Conservation (phyloP, 92 coral and sea anemone species). For the Virgularia gustaviana region DNA sequence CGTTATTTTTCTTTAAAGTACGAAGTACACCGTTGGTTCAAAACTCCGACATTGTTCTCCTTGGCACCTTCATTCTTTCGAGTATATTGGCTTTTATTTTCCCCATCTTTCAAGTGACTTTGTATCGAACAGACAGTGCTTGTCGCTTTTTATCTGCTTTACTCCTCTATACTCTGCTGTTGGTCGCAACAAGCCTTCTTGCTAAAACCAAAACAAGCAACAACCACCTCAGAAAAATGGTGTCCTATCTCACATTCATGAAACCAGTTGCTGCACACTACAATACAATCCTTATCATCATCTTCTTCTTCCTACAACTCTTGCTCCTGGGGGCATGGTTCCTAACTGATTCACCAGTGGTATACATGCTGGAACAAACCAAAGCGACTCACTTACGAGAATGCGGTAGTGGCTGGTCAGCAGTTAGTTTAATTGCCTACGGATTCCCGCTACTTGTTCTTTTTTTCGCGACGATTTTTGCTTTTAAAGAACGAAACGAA, state of each 20-base stretch:
- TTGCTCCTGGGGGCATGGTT: slow-evolving; percentile 70
- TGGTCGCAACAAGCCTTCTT: slow-evolving; percentile 63
- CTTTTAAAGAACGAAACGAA: slow-evolving; percentile 75
- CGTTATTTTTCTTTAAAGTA: slow-evolving; percentile 41
- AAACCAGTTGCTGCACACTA: slow-evolving; percentile 49
- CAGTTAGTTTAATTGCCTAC: slow-evolving; percentile 58
- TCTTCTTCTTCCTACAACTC: slow-evolving; percentile 49
- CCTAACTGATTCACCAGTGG: slow-evolving; percentile 46
- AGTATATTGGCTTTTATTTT: slow-evolving; percentile 53
- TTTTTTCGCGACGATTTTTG: slow-evolving; percentile 61
- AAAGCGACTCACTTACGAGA: slow-evolving; percentile 66
- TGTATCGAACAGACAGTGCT: slow-evolving; percentile 55
- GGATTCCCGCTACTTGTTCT: slow-evolving; percentile 67
- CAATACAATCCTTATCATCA: slow-evolving; percentile 46
- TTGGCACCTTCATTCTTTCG: slow-evolving; percentile 52
- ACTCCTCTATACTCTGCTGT: slow-evolving; percentile 38
- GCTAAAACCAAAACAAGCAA: slow-evolving; percentile 68
- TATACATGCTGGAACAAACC: slow-evolving; percentile 52
- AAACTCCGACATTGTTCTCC: slow-evolving; percentile 56
- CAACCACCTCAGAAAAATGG: slow-evolving; percentile 53
- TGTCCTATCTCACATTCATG: slow-evolving; percentile 52
- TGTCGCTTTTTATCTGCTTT: slow-evolving; percentile 57
- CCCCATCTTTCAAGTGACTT: slow-evolving; percentile 48
- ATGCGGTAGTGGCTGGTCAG: slow-evolving; percentile 62
- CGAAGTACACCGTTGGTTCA: slow-evolving; percentile 65